These are phyloP conservation scores for Rhabdophis nuchalis DNA, from an alignment of 2,797 vertebrate species.

Conservation along the genomic window DNA sequence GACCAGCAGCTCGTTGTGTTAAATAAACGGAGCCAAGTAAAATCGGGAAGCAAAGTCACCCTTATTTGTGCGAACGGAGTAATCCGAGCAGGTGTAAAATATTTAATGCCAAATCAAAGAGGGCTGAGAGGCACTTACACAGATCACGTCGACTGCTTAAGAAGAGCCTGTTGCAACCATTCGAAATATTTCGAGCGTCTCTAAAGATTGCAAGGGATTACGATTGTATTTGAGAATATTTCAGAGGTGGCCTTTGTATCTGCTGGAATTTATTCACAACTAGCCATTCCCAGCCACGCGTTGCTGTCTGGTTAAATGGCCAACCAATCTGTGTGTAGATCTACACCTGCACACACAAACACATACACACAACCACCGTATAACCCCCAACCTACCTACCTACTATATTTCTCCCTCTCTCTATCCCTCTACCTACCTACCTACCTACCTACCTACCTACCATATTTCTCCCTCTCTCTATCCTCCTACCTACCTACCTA, in stretches of 20 bases:
- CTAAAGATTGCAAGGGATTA: background rate
- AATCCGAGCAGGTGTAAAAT: background rate
- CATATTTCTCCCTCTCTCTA: too few relatives aligned
- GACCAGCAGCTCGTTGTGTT: background rate
- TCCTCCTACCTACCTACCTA: too few relatives aligned
- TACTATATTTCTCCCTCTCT: too few relatives aligned
- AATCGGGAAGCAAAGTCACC: background rate
- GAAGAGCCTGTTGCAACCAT: background rate
- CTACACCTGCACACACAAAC: too few relatives aligned
- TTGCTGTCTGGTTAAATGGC: too few relatives aligned
- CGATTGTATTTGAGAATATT: background rate
- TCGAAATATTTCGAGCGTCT: background rate
- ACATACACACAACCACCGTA: too few relatives aligned
- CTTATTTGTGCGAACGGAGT: background rate
- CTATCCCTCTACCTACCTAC: too few relatives aligned
- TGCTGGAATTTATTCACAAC: background rate
- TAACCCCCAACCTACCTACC: too few relatives aligned
- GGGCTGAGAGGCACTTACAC: background rate
- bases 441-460: too few relatives aligned
- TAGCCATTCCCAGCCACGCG: too few relatives aligned
- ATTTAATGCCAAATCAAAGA: background rate
- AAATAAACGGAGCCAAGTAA: background rate
- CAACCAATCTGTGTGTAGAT: too few relatives aligned
- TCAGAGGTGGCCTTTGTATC: background rate
- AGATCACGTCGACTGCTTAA: background rate